Conservation (phyloP, 2,888 invertebrate genomes). For the Venusia cambrica region DNA sequence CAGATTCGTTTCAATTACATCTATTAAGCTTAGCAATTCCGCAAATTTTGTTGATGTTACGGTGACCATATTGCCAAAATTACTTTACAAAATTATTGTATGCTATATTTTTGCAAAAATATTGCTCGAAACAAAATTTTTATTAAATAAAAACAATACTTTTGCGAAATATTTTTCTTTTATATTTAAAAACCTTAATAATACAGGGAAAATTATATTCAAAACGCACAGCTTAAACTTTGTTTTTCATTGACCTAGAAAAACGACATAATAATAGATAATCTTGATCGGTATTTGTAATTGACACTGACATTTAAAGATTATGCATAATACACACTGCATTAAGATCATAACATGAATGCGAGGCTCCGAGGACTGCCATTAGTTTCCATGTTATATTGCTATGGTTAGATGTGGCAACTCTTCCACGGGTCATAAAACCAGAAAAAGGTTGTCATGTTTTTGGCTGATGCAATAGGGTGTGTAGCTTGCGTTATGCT, state of each 20-base stretch:
- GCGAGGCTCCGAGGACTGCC: slow-evolving; percentile 23
- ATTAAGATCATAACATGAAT: slow-evolving; percentile 16
- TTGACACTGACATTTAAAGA: slow-evolving; percentile 33
- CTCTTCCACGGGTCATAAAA: slow-evolving; percentile 45
- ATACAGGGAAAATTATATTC: no score
- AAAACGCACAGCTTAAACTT: no score
- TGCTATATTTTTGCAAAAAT: no score
- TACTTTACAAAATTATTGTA: slow-evolving; percentile 1
- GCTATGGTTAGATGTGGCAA: slow-evolving; percentile 47
- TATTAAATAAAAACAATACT: no score
- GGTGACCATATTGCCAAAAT: slow-evolving; percentile 4
- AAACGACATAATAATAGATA: no score
- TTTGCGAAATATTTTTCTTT: no score
- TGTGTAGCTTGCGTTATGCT: slow-evolving; percentile 55
- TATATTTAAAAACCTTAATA: no score
- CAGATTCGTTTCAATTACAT: no score
- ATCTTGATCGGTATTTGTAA: slow-evolving; percentile 11
- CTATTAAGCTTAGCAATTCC: not conserved
- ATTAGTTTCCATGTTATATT: slow-evolving; percentile 36
- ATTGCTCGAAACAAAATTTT: no score
- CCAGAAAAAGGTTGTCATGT: slow-evolving; percentile 52
- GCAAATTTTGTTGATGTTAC: slow-evolving; percentile 11
- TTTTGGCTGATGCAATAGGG: slow-evolving; percentile 73
- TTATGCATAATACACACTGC: slow-evolving; percentile 9
- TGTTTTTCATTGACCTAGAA: no score